Conservation (phyloP, 2,888 invertebrate genomes). For the Ptychoptera albimana region DNA sequence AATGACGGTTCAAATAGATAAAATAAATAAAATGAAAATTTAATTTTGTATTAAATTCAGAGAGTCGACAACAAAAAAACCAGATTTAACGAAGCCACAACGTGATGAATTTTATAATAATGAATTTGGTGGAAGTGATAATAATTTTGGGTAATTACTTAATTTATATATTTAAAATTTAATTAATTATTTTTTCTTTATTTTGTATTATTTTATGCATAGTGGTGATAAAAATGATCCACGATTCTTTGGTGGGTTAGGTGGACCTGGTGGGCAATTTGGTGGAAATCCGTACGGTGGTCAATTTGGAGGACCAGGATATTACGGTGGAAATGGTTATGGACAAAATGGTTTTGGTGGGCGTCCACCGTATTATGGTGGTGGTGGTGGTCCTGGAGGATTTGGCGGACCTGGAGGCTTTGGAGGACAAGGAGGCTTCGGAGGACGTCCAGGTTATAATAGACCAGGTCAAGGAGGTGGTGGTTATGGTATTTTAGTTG, state of each 20-base stretch:
- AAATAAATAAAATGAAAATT: no score
- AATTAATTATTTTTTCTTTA: not conserved
- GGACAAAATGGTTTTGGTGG: slow-evolving; percentile 13
- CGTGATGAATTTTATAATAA: slow-evolving; percentile 6
- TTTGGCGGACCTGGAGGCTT: slow-evolving; percentile 3
- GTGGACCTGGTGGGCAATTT: no score
- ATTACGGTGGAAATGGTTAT: slow-evolving; percentile 10
- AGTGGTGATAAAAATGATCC: no score
- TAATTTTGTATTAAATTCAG: not conserved
- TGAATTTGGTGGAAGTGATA: slow-evolving; percentile 2
- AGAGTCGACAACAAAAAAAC: slow-evolving; percentile 8
- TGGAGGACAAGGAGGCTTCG: slow-evolving; percentile 6
- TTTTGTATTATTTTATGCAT: not conserved
- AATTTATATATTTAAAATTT: not conserved
- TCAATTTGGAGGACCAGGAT: slow-evolving; percentile 5
- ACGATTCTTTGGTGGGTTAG: no score
- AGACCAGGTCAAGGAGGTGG: not conserved
- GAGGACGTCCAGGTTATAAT: slow-evolving; percentile 2
- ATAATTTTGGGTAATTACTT: not conserved
- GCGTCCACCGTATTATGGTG: slow-evolving; percentile 1
- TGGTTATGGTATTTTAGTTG: slow-evolving; percentile 18
- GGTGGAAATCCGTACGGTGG: no score
- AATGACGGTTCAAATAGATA: no score
- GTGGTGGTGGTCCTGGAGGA: slow-evolving; percentile 8
- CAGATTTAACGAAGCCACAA: slow-evolving; percentile 4